Base-by-base conservation (phyloP, 2,113 vertebrate species). In the Phrynocephalus versicolor region DNA sequence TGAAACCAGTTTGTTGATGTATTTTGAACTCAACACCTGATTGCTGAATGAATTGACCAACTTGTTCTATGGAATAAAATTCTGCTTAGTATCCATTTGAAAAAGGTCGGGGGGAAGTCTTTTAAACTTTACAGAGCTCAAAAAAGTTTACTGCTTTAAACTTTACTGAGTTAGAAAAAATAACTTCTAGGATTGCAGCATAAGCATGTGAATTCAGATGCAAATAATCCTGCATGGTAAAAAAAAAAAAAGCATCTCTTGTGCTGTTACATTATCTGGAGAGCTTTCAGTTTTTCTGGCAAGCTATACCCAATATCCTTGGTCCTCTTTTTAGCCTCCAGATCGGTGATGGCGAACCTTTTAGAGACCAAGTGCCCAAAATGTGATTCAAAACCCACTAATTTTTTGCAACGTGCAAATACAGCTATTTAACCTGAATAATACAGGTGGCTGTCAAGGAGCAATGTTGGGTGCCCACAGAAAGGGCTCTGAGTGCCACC, bases 101-200 rank as follows among this genome's bases (percentile, higher is more conserved):
- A 89, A 89, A 86, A 83, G 33, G 58, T 67, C 67, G n/a, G 81
- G 39, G 55, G 23, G 83, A 41, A 75, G 6, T 45, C 82, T 82
- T n/a, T 81, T 18, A 72, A 33, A 37, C 23, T 9, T 19, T 72
- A 16, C 33, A 25, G 62, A 65, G 27, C 27, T 45, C 14, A 64
- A 16, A 15, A 39, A 16, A 12, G 37, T 15, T 25, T 60, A 13
- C 33, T 60, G 35, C 37, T 78, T 80, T 19, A 51, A 80, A 30
- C 8, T 19, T 19, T 27, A 67, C 12, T 67, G 37, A 67, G n/a
- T n/a, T n/a, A 27, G n/a, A 21, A 14, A 37, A 27, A 30, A 51
- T 14, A 51, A 30, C 4, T 71, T 18, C 30, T 69, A 45, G 58
- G 35, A 0, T 0, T 1, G 76, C 25, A 75, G 16, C 30, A 74